phyloP scores from a whole-genome alignment of 1,140 invertebrate species.

The Drosophila micromelanica region DNA sequence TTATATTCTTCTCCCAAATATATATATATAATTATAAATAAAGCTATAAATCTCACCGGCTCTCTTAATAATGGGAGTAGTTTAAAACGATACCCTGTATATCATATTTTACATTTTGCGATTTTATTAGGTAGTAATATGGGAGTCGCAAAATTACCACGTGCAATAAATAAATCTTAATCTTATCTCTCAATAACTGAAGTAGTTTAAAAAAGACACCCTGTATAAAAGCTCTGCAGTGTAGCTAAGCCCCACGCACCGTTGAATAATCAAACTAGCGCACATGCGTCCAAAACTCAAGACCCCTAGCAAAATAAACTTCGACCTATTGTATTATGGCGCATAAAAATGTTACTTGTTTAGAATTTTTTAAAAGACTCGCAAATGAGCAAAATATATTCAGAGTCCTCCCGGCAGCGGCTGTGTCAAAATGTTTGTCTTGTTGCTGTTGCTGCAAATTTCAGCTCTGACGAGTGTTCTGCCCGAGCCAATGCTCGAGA shows the following conservation, averaged over 20 bases:
- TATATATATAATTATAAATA: no score
- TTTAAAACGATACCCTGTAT: no score
- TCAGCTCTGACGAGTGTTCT: not conserved
- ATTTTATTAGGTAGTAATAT: no score
- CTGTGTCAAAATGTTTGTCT: not conserved
- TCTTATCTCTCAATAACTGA: no score
- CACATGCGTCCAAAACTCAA: conserved; percentile 4
- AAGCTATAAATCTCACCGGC: no score
- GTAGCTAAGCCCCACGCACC: not conserved
- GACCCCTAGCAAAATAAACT: conserved; percentile 6
- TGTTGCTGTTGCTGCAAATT: not conserved
- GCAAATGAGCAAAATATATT: not conserved
- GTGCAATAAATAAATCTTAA: no score
- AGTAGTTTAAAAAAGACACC: not conserved
- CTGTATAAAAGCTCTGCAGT: not conserved
- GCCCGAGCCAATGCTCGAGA: not conserved
- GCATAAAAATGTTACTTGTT: conserved; percentile 1
- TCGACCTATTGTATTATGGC: conserved; percentile 1
- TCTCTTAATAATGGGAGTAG: no score
- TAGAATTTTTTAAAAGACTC: not conserved
- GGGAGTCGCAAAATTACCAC: no score
- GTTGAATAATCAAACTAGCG: not conserved
- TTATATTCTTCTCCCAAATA: no score
- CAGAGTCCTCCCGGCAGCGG: not conserved
- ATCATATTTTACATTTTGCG: no score